Conservation (phyloP, 2,888 invertebrate genomes). For the Physocephala rufipes region DNA sequence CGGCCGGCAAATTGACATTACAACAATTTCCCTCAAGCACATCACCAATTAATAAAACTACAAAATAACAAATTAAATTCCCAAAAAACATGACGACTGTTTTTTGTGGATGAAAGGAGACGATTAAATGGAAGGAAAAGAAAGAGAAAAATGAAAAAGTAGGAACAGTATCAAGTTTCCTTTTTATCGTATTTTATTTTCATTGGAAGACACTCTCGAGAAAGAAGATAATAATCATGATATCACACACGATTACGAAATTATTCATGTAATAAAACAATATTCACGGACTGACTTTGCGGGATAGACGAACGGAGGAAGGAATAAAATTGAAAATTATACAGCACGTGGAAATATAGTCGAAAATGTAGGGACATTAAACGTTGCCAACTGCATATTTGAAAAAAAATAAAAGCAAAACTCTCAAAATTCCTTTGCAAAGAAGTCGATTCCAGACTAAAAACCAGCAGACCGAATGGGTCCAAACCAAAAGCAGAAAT, state of each 20-base stretch:
- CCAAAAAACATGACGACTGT: not conserved
- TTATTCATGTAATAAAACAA: not conserved
- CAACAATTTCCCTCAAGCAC: conserved; percentile 32
- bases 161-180: not conserved
- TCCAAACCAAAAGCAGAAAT: not conserved
- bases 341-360: too few relatives aligned
- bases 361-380: too few relatives aligned
- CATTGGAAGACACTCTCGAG: not conserved
- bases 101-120: not conserved
- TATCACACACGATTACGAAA: not conserved
- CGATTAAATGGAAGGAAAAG: not conserved
- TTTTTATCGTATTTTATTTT: not conserved
- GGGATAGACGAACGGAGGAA: not conserved
- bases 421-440: too few relatives aligned
- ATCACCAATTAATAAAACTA: conserved; percentile 22
- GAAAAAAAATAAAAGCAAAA: too few relatives aligned
- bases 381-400: conserved; percentile 12
- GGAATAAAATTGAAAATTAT: too few relatives aligned
- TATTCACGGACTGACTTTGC: not conserved
- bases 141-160: not conserved
- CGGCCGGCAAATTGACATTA: conserved; percentile 35
- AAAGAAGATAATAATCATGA: not conserved
- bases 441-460: not conserved
- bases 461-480: not conserved
- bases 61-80: not conserved